These are phyloP conservation scores for Spizella passerina DNA, from an alignment of 2,797 vertebrate genomes.

Conservation along the genomic window DNA sequence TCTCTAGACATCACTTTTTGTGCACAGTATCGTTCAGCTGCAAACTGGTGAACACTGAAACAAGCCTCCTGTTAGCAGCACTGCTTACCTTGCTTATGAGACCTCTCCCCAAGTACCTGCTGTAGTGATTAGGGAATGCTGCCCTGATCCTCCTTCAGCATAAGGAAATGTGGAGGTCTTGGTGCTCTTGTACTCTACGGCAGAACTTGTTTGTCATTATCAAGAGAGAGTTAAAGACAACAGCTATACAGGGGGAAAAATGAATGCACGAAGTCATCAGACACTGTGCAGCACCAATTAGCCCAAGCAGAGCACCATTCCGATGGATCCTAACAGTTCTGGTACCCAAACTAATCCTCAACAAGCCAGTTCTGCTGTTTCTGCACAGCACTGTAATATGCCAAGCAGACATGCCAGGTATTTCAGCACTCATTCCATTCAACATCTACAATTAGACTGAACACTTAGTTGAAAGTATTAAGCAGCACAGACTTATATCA, in stretches of 20 bases:
- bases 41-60: background rate
- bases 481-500: background rate
- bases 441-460: background rate
- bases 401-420: background rate
- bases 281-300: background rate
- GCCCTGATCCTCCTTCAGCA: background rate
- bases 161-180: background rate
- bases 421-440: background rate
- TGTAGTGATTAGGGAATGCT: background rate
- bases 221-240: background rate
- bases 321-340: background rate
- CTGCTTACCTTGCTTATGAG: background rate
- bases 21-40: background rate
- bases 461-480: background rate
- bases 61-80: background rate
- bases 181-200: rapidly evolving
- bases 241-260: background rate
- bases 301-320: background rate
- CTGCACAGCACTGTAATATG: background rate
- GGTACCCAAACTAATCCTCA: background rate
- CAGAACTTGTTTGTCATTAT: background rate
- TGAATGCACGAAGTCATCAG: background rate
- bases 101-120: background rate
- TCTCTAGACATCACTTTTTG: background rate
- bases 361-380: background rate